phyloP scores from a whole-genome alignment of 2,888 invertebrate species.

The Chaitophorus viminalis region DNA sequence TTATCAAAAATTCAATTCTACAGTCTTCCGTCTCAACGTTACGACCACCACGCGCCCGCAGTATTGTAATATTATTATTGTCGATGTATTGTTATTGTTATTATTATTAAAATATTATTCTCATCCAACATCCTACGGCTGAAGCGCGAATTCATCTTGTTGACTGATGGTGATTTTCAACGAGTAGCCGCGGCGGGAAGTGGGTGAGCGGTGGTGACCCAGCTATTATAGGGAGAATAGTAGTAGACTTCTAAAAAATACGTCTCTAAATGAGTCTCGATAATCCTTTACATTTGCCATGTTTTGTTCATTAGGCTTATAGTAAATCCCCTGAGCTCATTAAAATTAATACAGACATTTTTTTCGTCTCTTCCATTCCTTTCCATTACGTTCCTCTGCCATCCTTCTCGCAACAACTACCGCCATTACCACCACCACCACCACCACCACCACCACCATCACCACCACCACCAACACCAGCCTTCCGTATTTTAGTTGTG shows the following conservation, averaged over 20 bases:
- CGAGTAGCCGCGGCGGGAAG: not conserved
- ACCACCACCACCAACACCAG: too few relatives aligned
- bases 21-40: not conserved
- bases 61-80: too few relatives aligned
- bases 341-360: constrained; percentile 60
- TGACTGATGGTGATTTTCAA: constrained; percentile 41
- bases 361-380: constrained; percentile 19
- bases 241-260: constrained; percentile 43
- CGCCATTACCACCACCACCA: constrained; percentile 4
- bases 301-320: constrained; percentile 61
- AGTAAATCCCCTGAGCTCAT: constrained; percentile 57
- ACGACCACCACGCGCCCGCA: not conserved
- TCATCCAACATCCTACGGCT: not conserved
- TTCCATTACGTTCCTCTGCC: not conserved
- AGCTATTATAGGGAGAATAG: constrained; percentile 1
- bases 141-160: constrained; percentile 21
- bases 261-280: constrained; percentile 58
- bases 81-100: not conserved
- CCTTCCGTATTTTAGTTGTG: constrained; percentile 49
- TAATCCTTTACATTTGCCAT: constrained; percentile 58
- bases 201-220: not conserved
- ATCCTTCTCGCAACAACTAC: not conserved
- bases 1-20: constrained; percentile 53
- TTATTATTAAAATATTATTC: not conserved
- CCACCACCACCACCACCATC: not conserved